Base-by-base conservation (phyloP, 2,888 invertebrate species). In the Lasioglossum villosulum region DNA sequence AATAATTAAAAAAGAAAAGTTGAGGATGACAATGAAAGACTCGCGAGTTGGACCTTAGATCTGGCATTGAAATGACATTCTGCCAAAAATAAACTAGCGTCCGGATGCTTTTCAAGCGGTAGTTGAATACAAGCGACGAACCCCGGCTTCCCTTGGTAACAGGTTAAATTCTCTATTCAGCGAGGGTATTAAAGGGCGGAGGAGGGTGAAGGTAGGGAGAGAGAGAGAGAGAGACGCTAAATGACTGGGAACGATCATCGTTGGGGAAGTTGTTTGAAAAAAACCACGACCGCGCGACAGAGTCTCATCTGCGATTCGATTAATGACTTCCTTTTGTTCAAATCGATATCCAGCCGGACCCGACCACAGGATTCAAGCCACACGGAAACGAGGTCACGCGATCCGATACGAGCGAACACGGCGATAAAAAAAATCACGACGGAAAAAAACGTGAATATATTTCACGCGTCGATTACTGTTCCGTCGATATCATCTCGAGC, bases 361-460 rank as follows among this genome's bases (percentile, higher is more conserved):
- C 72, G n/a, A 42, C 42, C 75, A 59, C 70, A 82, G 86, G 70
- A 85, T 79, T 86, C 37, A 74, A 77, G 68, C 72, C 79, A 70
- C 59, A 37, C 23, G 73, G 66, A 78, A 84, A 85, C 78, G 80
- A 71, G 83, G 84, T 82, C 86, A 77, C 75, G 86, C 78, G 86
- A 86, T 76, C 34, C 73, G 79, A 77, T 77, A 84, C 84, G 84
- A 77, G 68, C 75, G 77, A 52, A 8, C 37, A 45, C 56, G 72
- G 42, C 27, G 80, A 84, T 84, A 78, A 78, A 75, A 75, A 71
- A 75, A 86, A 78, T 80, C 77, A 45, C 75, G 30, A 63, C n/a
- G 75, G 56, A 75, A 56, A 71, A 56, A 75, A 80, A 78, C 39
- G 27, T 23, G 76, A 80, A 80, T 76, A 80, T 76, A 70, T 78